phyloP scores from a whole-genome alignment of 2,888 invertebrate genomes.

The Nineta flava region DNA sequence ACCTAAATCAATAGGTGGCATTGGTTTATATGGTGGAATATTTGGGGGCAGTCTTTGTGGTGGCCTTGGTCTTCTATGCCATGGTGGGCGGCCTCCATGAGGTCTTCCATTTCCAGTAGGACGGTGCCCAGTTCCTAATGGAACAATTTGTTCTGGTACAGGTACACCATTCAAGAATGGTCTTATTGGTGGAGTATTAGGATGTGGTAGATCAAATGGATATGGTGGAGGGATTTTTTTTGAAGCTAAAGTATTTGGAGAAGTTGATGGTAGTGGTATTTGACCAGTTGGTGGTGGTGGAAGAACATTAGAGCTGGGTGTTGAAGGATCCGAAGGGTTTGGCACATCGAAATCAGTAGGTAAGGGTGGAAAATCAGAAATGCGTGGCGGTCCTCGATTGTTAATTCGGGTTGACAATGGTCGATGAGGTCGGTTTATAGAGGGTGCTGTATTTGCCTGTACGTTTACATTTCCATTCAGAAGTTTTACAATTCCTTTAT shows the following conservation, averaged over 20 bases:
- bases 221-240: slow-evolving; percentile 49
- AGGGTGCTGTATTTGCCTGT: slow-evolving; percentile 52
- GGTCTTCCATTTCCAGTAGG: slow-evolving; percentile 29
- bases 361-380: slow-evolving; percentile 57
- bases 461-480: slow-evolving; percentile 80
- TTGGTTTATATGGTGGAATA: slow-evolving; percentile 45
- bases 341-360: slow-evolving; percentile 50
- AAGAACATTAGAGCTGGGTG: slow-evolving; percentile 14
- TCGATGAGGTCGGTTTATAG: slow-evolving; percentile 41
- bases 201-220: slow-evolving; percentile 57
- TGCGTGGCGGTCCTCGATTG: slow-evolving; percentile 76
- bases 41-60: slow-evolving; percentile 33
- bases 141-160: slow-evolving; percentile 57
- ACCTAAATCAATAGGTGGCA: slow-evolving; percentile 28
- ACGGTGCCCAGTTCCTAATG: slow-evolving; percentile 29
- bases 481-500: slow-evolving; percentile 63
- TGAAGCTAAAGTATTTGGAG: slow-evolving; percentile 26
- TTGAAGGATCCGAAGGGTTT: slow-evolving; percentile 25
- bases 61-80: slow-evolving; percentile 46
- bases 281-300: slow-evolving; percentile 28
- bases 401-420: slow-evolving; percentile 69
- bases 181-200: slow-evolving; percentile 33
- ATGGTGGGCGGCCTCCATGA: slow-evolving; percentile 40
- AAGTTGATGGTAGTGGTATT: slow-evolving; percentile 30
- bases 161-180: slow-evolving; percentile 53